These are phyloP conservation scores for Hystrix cristata DNA, from an alignment of 2,113 vertebrate genomes.

Conservation along the genomic window DNA sequence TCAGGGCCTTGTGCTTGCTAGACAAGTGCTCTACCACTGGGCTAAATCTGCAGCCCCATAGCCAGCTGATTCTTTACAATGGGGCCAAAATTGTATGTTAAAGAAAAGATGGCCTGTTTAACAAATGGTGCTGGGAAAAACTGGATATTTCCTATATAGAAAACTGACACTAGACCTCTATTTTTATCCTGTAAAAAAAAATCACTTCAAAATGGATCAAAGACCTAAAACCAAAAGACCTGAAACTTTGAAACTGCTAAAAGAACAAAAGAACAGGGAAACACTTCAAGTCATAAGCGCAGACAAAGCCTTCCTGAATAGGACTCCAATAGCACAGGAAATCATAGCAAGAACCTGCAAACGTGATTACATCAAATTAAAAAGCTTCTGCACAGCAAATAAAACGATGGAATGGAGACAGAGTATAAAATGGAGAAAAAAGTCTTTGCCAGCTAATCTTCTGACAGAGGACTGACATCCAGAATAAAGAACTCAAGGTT, in stretches of 20 bases:
- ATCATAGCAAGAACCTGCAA: not conserved
- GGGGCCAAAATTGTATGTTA: not conserved
- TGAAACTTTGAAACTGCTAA: not conserved
- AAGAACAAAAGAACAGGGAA: not conserved
- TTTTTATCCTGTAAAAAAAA: not conserved
- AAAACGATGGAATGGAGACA: not conserved
- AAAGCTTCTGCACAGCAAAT: not conserved
- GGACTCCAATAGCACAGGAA: not conserved
- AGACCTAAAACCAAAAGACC: not conserved
- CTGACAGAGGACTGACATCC: not conserved
- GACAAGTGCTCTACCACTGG: no score
- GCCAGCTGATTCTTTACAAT: no score
- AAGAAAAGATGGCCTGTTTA: not conserved
- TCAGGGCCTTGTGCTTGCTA: no score
- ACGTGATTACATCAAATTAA: not conserved
- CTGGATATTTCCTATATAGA: not conserved
- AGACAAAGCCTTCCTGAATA: not conserved
- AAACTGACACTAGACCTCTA: not conserved
- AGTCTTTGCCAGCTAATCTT: not conserved
- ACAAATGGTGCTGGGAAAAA: not conserved
- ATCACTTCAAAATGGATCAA: not conserved
- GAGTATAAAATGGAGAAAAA: not conserved
- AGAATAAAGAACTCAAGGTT: not conserved
- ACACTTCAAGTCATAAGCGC: not conserved
- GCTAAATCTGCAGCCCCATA: no score